Percentiles rank a stretch among this genome's conserved stretches.
Conservation (phyloP, 2,797 vertebrate species). For the Sparidentex hasta region DNA sequence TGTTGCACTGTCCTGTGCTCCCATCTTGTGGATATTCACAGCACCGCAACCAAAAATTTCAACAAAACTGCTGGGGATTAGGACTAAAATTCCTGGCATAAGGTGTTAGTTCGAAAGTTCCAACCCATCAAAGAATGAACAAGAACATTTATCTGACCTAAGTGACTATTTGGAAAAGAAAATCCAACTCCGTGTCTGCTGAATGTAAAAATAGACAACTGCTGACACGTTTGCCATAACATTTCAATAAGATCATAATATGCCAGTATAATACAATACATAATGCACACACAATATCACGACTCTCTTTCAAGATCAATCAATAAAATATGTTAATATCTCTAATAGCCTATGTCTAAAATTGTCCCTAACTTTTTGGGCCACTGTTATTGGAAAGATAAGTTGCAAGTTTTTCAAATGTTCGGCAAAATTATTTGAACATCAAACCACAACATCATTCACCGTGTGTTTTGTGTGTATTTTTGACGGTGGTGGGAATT, state of each 20-base stretch:
- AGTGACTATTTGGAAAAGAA: background rate
- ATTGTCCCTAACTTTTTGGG: background rate
- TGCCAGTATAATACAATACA: background rate
- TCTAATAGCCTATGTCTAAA: background rate
- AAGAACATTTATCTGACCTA: background rate
- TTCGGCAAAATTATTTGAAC: background rate
- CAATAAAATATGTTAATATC: background rate
- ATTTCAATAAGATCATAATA: background rate
- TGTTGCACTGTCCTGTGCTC: constrained; percentile 40
- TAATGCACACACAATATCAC: too few species aligned
- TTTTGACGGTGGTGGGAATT: too few species aligned
- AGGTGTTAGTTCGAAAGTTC: background rate
- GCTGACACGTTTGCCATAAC: background rate
- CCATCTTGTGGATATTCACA: constrained; percentile 54
- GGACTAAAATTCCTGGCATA: too few species aligned
- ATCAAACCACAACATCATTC: too few species aligned
- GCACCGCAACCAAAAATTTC: background rate
- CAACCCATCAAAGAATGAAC: background rate
- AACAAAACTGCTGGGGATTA: background rate
- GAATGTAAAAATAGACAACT: background rate
- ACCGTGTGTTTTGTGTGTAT: background rate
- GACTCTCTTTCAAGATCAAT: background rate
- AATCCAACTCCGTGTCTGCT: background rate
- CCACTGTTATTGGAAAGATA: background rate
- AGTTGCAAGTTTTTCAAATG: too few species aligned